Evolutionary conservation across 1,140 invertebrate species (phyloP), one percentile per base, ranked within the genome.

Genomic region (Lycorma delicatula): DNA sequence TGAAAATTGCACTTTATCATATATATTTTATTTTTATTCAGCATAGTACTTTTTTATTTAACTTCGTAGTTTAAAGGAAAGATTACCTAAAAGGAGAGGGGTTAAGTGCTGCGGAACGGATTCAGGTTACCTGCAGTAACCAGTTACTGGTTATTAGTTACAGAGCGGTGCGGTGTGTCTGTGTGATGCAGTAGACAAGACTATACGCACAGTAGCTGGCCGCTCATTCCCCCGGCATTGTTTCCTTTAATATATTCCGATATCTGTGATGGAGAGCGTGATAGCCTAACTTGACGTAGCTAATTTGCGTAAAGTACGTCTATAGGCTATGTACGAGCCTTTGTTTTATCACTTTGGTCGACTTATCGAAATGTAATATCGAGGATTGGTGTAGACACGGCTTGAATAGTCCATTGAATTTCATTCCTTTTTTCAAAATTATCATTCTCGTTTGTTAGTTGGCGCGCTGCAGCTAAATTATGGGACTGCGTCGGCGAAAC

Each of bases 241-340:
- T 51, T 51, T 29, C 7, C 22, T 3, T 38, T 51, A 51, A 51
- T 51, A 29, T 51, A 51, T 51, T 51, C 49, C 25, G 26, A 51
- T 51, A 51, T 51, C 49, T 26, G 25, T 31, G 49, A 48, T 31
- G 7, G 25, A 51, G 49, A 29, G 49, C 27, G 46, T 29, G 49
- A 51, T 51, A 51, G 49, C 25, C 49, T 3, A 26, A 29, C 28
- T 23, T 51, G 49, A 51, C 49, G 49, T 18, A 12, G 49, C 49
- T 51, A 51, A 51, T 51, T 51, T 51, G 49, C 49, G 49, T 51
- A 51, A 51, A 48, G 34, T 38, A 51, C 49, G 49, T 51, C 49
- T 46, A 5, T 16, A 20, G 13, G 16, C 46, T 27, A 18, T 38
- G 13, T 38, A n/a, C n/a, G n/a, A n/a, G 13, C 36, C 49, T 51